Evolutionary conservation across 1,140 invertebrate species (phyloP).

Genomic region (Pomacea maculata): DNA sequence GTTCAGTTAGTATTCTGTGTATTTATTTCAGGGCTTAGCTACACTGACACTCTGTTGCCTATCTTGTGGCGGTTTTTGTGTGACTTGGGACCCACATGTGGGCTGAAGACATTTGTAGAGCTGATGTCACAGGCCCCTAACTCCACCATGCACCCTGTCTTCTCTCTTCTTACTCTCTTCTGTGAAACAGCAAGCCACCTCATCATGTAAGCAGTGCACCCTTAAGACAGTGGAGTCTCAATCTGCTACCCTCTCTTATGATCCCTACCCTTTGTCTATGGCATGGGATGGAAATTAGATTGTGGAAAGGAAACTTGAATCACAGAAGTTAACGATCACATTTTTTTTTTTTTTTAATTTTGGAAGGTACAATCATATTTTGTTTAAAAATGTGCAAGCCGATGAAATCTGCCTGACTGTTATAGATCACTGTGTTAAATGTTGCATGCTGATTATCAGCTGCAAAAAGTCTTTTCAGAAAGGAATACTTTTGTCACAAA

Average conservation of each 20-base stretch:
- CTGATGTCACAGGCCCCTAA: conserved; percentile 82
- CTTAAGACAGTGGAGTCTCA: neutral
- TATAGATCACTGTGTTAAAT: no score
- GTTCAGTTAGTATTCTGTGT: no score
- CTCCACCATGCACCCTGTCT: conserved; percentile 71
- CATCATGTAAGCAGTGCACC: conserved; percentile 82
- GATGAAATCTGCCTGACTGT: no score
- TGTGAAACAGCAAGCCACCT: conserved; percentile 97
- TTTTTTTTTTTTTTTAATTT: neutral
- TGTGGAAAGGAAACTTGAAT: neutral
- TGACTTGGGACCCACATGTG: conserved; percentile 86
- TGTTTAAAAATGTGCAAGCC: no score
- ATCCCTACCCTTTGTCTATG: neutral
- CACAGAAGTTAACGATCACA: no score
- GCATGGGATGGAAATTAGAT: neutral
- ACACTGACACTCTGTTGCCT: conserved; percentile 88
- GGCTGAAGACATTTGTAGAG: conserved; percentile 89
- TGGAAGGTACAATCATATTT: neutral
- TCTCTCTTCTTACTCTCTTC: conserved; percentile 85
- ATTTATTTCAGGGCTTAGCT: conserved; percentile 80
- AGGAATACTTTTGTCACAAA: no score
- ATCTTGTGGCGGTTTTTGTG: conserved; percentile 92
- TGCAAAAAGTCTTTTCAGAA: no score
- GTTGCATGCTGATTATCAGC: no score
- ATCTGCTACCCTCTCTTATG: no score